Percentiles rank a stretch among this genome's conserved stretches.
These are phyloP conservation scores for Nephila pilipes DNA, from an alignment of 1,140 invertebrate species.

Conservation along the genomic window DNA sequence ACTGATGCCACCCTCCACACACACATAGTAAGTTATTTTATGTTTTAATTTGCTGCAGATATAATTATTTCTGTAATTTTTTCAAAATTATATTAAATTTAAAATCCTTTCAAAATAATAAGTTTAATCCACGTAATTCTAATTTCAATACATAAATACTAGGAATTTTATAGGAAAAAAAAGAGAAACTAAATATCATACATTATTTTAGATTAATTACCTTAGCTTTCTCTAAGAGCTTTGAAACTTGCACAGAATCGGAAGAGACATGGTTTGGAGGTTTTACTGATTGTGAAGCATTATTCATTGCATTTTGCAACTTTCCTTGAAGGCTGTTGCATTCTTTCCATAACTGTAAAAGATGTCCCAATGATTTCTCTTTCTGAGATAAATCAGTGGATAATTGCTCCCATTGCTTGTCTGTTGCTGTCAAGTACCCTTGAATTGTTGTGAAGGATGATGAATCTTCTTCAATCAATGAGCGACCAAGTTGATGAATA, in stretches of 20 bases:
- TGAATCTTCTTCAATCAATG: conserved; percentile 90
- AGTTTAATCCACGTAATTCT: too few relatives aligned
- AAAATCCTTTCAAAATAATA: neutral
- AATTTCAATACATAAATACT: too few relatives aligned
- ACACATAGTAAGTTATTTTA: too few relatives aligned
- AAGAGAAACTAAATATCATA: neutral
- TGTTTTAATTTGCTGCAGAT: too few relatives aligned
- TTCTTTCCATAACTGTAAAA: conserved; percentile 88
- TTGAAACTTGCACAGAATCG: conserved; percentile 78
- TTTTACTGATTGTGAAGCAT: conserved; percentile 49
- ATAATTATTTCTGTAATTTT: neutral
- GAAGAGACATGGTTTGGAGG: neutral
- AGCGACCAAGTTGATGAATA: conserved; percentile 87
- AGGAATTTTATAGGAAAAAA: neutral
- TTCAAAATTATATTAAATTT: neutral
- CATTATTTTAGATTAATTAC: conserved; percentile 24
- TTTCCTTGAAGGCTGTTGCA: conserved; percentile 82
- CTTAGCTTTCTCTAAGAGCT: conserved; percentile 81
- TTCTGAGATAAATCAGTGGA: conserved; percentile 88
- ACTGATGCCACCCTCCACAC: too few relatives aligned
- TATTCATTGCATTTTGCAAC: conserved; percentile 78
- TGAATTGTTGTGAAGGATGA: conserved; percentile 89
- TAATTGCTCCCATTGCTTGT: conserved; percentile 90
- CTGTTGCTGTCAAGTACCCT: conserved; percentile 87
- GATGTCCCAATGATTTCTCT: conserved; percentile 85